Percentiles rank a stretch among this genome's conserved stretches.
phyloP scores from a whole-genome alignment of 1,140 invertebrate species.

The Zaprionus ornatus region DNA sequence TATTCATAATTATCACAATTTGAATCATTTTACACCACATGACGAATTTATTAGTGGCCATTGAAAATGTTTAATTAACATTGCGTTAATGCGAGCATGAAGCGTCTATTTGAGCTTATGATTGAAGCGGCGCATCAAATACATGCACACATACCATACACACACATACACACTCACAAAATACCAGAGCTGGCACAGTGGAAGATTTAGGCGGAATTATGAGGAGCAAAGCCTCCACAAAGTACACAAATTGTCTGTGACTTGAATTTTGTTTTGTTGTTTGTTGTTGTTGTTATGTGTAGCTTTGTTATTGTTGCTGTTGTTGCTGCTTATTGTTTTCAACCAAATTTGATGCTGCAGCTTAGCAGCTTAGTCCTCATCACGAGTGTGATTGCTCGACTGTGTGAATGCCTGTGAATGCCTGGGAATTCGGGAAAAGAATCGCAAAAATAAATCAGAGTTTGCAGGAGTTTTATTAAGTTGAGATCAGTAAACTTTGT shows the following conservation, averaged over 20 bases:
- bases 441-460: neutral
- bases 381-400: too few relatives aligned
- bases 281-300: too few relatives aligned
- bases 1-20: conserved; percentile 32
- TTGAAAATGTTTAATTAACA: conserved; percentile 65
- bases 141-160: neutral
- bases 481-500: neutral
- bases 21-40: conserved; percentile 48
- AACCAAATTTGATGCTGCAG: neutral
- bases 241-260: neutral
- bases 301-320: neutral
- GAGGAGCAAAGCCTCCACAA: neutral
- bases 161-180: too few relatives aligned
- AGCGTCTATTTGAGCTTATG: conserved; percentile 24
- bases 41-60: conserved; percentile 76
- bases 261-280: neutral
- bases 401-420: neutral
- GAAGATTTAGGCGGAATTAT: neutral
- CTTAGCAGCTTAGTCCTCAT: neutral
- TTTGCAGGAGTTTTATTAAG: neutral
- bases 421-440: neutral
- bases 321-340: neutral
- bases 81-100: conserved; percentile 24
- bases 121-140: conserved; percentile 15
- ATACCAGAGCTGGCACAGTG: neutral